Conservation (phyloP, 2,888 invertebrate genomes). For the Gasteruption jaculator region DNA sequence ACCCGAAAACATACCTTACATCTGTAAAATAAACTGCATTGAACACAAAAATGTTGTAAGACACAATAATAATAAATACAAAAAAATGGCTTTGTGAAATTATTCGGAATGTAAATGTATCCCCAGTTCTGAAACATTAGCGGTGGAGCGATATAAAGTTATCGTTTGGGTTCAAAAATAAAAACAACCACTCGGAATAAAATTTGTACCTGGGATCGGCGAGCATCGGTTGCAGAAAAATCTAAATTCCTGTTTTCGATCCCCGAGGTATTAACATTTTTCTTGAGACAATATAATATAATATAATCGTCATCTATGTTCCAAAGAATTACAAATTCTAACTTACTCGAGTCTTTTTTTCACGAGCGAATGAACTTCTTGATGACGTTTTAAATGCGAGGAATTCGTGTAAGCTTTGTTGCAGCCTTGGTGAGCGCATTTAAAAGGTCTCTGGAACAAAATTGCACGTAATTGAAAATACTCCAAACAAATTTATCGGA, state of each 20-base stretch:
- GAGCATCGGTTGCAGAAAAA: no score
- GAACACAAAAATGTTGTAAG: constrained; percentile 11
- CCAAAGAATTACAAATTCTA: constrained; percentile 2
- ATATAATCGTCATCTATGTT: constrained; percentile 6
- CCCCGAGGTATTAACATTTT: no score
- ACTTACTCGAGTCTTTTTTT: constrained; percentile 32
- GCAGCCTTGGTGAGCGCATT: constrained; percentile 59
- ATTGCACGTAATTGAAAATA: background rate
- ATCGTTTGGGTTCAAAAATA: no score
- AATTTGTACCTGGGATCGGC: no score
- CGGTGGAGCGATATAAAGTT: no score
- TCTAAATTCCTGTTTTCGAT: no score
- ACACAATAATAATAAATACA: constrained; percentile 9
- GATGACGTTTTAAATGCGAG: constrained; percentile 61
- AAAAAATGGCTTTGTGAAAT: no score
- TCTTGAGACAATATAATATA: background rate
- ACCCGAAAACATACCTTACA: constrained; percentile 52
- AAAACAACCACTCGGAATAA: no score
- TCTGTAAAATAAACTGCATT: constrained; percentile 23
- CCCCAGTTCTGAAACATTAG: no score
- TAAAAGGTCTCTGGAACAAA: constrained; percentile 56
- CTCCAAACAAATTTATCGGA: background rate
- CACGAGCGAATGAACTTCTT: constrained; percentile 53
- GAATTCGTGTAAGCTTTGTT: constrained; percentile 60
- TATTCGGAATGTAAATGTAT: no score